Conservation (phyloP, 2,888 invertebrate species). For the Patella depressa region DNA sequence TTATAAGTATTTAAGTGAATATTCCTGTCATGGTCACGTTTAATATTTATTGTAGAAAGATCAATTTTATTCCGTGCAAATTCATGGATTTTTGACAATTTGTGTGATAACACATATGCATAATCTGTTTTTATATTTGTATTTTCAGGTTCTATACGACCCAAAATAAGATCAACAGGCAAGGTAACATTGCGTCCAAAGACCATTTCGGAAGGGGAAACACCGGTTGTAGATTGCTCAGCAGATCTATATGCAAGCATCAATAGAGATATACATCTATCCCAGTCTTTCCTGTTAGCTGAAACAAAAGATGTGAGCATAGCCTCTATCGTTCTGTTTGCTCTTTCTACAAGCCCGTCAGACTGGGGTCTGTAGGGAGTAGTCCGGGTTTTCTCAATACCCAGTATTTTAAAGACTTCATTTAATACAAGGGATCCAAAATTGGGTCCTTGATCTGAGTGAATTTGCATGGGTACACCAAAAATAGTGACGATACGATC, state of each 20-base stretch:
- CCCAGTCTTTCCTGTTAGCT: background rate
- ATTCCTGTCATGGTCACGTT: no score
- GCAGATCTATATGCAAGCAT: background rate
- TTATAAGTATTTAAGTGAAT: no score
- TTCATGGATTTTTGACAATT: no score
- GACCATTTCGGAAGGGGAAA: background rate
- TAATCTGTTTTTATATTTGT: no score
- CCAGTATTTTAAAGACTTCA: background rate
- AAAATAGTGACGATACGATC: background rate
- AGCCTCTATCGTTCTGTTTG: background rate
- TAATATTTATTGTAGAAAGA: no score
- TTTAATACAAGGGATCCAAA: background rate
- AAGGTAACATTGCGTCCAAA: background rate
- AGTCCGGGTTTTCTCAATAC: background rate
- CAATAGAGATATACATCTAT: background rate
- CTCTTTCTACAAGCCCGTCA: background rate
- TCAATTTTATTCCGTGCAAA: no score
- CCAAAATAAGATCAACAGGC: background rate
- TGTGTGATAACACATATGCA: no score
- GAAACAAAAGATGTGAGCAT: background rate
- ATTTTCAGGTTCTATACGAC: no score
- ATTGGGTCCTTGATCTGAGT: slow-evolving; percentile 10
- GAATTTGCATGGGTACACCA: slow-evolving; percentile 1
- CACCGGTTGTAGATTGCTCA: background rate
- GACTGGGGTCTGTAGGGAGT: background rate